phyloP scores from a whole-genome alignment of 2,888 invertebrate genomes.

The Epirrhoe tristata region DNA sequence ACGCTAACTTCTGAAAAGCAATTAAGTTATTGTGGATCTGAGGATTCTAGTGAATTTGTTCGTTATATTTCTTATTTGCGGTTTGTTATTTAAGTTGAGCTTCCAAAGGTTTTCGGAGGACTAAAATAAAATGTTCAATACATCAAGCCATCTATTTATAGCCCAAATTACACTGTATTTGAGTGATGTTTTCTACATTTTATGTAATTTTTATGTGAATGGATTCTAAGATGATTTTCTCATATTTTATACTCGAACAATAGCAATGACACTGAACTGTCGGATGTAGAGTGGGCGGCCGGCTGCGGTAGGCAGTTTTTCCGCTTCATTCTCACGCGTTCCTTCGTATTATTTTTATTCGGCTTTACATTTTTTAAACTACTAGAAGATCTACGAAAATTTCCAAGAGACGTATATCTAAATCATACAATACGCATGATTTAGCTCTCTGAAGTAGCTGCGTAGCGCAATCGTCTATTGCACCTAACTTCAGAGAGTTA shows the following conservation, averaged over 20 bases:
- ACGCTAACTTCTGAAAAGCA: slow-evolving; percentile 22
- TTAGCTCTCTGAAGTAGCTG: too few relatives aligned
- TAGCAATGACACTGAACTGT: slow-evolving; percentile 63
- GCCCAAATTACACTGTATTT: too few relatives aligned
- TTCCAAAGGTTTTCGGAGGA: not conserved
- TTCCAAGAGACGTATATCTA: too few relatives aligned
- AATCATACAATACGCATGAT: too few relatives aligned
- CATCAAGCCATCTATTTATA: too few relatives aligned
- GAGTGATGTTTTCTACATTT: too few relatives aligned
- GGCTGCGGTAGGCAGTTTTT: slow-evolving; percentile 69
- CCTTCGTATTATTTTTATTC: slow-evolving; percentile 52
- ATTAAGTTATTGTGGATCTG: slow-evolving; percentile 19
- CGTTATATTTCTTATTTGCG: slow-evolving; percentile 9
- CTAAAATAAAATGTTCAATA: too few relatives aligned
- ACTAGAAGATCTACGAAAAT: not conserved
- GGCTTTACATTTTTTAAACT: slow-evolving; percentile 40
- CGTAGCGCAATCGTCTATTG: too few relatives aligned
- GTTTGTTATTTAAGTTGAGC: not conserved
- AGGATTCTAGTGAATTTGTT: slow-evolving; percentile 23
- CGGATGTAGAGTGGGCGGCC: slow-evolving; percentile 66
- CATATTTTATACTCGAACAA: slow-evolving; percentile 64
- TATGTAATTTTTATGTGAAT: slow-evolving; percentile 27
- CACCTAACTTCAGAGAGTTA: too few relatives aligned
- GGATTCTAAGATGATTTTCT: slow-evolving; percentile 26
- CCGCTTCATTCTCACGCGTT: slow-evolving; percentile 59